Evolutionary conservation across 2,888 invertebrate species (phyloP).

Genomic region (Heteromyza rotundicornis): DNA sequence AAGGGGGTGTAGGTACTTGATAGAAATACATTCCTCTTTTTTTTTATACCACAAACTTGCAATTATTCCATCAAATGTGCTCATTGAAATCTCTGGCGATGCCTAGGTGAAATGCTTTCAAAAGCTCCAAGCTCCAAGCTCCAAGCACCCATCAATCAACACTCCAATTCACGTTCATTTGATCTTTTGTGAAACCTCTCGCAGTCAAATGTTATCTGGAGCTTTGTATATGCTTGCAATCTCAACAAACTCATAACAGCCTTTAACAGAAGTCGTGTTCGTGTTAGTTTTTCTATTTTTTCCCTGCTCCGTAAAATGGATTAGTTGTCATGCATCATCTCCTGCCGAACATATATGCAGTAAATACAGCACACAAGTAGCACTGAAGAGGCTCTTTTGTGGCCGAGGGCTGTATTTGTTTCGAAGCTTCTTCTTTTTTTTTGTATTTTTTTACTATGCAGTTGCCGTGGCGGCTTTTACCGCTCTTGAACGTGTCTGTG

Average conservation of each 20-base stretch:
- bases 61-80: no score
- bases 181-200: no score
- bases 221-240: neutral
- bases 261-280: no score
- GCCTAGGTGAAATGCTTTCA: no score
- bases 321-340: constrained; percentile 2
- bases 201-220: no score
- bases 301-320: neutral
- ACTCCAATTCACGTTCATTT: neutral
- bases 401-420: neutral
- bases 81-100: no score
- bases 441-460: neutral
- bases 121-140: no score
- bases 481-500: neutral
- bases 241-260: neutral
- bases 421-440: neutral
- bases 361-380: neutral
- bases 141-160: neutral
- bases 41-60: no score
- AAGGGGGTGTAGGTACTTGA: no score
- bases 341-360: neutral
- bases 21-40: no score
- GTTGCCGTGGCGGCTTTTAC: no score
- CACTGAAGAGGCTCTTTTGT: neutral
- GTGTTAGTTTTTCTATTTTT: neutral